Evolutionary conservation across 1,140 invertebrate species (phyloP).

Genomic region (Drosophila kanapiae): DNA sequence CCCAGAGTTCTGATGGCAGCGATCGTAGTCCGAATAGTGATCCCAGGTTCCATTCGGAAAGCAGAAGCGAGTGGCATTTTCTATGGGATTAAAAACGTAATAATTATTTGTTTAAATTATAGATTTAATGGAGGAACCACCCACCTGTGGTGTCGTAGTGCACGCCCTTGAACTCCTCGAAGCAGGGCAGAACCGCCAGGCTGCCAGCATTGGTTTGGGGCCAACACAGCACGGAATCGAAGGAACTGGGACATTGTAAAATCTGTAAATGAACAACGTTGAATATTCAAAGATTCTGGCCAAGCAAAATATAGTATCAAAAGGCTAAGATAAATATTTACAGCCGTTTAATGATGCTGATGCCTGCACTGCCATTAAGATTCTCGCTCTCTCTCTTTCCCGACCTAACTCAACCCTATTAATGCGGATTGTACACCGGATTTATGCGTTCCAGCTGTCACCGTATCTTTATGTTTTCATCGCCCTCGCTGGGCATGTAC

Average conservation of each 20-base stretch:
- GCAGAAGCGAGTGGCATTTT: slow-evolving; percentile 85
- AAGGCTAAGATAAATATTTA: slow-evolving; percentile 28
- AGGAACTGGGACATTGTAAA: slow-evolving; percentile 87
- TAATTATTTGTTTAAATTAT: not conserved
- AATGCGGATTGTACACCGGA: slow-evolving; percentile 10
- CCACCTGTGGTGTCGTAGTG: slow-evolving; percentile 90
- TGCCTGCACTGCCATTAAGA: slow-evolving; percentile 16
- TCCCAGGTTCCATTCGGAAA: slow-evolving; percentile 84
- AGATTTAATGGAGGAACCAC: slow-evolving; percentile 51
- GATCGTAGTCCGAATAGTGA: slow-evolving; percentile 84
- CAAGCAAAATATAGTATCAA: slow-evolving; percentile 16
- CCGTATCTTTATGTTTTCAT: slow-evolving; percentile 13
- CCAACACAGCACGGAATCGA: slow-evolving; percentile 93
- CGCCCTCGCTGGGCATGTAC: slow-evolving; percentile 3
- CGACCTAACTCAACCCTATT: slow-evolving; percentile 34
- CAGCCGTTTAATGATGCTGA: slow-evolving; percentile 2
- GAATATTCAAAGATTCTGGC: slow-evolving; percentile 5
- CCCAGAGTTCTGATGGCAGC: slow-evolving; percentile 79
- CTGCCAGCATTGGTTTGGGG: slow-evolving; percentile 89
- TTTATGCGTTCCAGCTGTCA: slow-evolving; percentile 30
- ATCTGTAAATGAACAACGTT: slow-evolving; percentile 21
- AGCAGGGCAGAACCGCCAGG: slow-evolving; percentile 89
- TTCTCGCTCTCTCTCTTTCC: not conserved
- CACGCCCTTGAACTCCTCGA: slow-evolving; percentile 91
- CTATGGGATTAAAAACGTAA: slow-evolving; percentile 44